Evolutionary conservation across 2,113 vertebrate genomes (phyloP).

Genomic region (Hypanus sabinus): DNA sequence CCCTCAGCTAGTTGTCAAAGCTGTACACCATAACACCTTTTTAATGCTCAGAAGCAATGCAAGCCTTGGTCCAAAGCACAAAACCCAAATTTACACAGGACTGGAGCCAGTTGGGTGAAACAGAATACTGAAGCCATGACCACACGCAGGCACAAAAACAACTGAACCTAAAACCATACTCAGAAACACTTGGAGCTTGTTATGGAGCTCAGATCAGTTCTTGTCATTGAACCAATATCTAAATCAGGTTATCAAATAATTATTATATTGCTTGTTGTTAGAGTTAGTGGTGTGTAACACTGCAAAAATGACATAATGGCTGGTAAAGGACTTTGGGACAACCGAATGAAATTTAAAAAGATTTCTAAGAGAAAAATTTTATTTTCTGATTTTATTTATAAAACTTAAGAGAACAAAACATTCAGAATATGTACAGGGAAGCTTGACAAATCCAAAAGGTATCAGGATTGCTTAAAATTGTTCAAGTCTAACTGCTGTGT

Average conservation of each 20-base stretch:
- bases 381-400: background rate
- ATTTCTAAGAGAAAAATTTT: background rate
- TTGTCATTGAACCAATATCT: background rate
- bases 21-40: too few species aligned
- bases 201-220: background rate
- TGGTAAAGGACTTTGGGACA: background rate
- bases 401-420: background rate
- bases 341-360: background rate
- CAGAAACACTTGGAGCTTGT: background rate
- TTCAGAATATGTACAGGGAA: background rate
- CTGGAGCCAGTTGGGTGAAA: background rate
- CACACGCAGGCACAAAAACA: background rate
- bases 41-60: background rate
- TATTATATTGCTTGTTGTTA: background rate
- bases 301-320: background rate
- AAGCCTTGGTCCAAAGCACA: background rate
- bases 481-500: background rate
- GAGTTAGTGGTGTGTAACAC: background rate
- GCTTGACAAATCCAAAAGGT: background rate
- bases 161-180: background rate
- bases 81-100: background rate
- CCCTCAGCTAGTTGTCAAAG: too few species aligned
- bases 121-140: too few species aligned
- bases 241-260: background rate
- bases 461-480: background rate